Evolutionary conservation across 2,113 vertebrate genomes (phyloP).

Genomic region (Brachirus orientalis): DNA sequence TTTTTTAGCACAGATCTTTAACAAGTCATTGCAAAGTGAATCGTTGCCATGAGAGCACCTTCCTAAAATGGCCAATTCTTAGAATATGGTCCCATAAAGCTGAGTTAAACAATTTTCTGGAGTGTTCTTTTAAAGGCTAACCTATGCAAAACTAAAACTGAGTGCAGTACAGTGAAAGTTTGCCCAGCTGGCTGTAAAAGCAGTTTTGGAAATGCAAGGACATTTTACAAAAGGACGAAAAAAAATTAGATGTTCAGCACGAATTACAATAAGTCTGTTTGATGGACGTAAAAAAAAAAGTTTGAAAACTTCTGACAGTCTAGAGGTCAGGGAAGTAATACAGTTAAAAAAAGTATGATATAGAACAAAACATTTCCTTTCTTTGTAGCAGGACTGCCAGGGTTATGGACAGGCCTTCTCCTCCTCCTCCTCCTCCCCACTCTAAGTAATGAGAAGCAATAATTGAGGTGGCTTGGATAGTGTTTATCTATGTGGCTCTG

Average conservation of each 20-base stretch:
- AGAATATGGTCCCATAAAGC: conserved; percentile 7
- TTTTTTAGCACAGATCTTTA: conserved; percentile 5
- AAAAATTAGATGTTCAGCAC: conserved; percentile 21
- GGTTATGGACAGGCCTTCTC: conserved; percentile 40
- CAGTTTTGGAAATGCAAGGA: conserved; percentile 47
- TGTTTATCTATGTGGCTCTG: conserved; percentile 65
- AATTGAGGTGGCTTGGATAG: conserved; percentile 72
- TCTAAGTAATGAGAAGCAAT: conserved; percentile 79
- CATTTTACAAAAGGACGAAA: conserved; percentile 30
- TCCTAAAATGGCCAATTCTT: not conserved
- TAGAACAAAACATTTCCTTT: conserved; percentile 55
- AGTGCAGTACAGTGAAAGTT: conserved; percentile 10
- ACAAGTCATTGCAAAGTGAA: not conserved
- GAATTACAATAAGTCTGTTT: conserved; percentile 43
- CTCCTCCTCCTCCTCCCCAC: conserved; percentile 65
- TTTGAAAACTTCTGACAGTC: conserved; percentile 33
- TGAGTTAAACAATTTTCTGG: conserved; percentile 29
- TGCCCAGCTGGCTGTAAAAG: conserved; percentile 31
- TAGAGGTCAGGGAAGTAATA: conserved; percentile 48
- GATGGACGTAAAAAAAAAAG: conserved; percentile 44
- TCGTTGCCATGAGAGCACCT: not conserved
- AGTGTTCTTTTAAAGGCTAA: conserved; percentile 39
- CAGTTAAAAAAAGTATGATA: conserved; percentile 48
- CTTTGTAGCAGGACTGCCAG: conserved; percentile 56
- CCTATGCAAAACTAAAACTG: conserved; percentile 21